Base-by-base conservation (phyloP, 30 jellyfish, hydroid and myxozoan species). In the Turritopsis rubra region DNA sequence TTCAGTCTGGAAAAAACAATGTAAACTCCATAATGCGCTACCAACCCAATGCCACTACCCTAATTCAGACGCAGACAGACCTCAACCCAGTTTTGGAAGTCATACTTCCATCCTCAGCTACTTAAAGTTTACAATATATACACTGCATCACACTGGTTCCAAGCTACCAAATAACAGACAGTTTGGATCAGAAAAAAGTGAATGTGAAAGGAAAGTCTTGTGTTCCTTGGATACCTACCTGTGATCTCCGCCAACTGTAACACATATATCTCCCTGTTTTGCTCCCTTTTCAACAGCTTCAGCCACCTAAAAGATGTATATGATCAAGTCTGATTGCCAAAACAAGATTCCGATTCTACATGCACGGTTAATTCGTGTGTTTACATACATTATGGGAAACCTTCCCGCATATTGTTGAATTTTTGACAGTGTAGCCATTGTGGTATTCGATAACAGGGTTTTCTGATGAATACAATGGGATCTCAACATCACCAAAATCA, bases 231-330 rank as follows among this genome's bases (percentile, higher is more conserved):
- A n/a, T n/a, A 74, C 65, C 71, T 3, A 78, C 85, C 85, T 78
- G 0, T 78, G 85, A 30, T 78, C 85, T 16, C 85, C 85, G 25
- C 85, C 85, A 7, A 78, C 28, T 16, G 85, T 78, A 0, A 78
- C 79, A 17, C 79, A 30, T 21, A 78, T 78, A 22, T 53, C 52
- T 41, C 53, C 85, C 8, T 1, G 26, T 30, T 30, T 1, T 19
- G 31, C 78, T 30, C 79, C 85, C 13, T 78, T 53, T 4, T 78
- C 77, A 29, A 78, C 85, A 21, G 23, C 52, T 19, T 78, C 52
- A 78, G 85, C 85, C 52, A 68, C 77, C 77, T 74, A 16, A 74
- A 74, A 74, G 24, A 26, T 0, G 29, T 18, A 1, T 68, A 8
- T 8, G 30, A 68, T 68, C 77, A 16, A 68, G 77, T 68, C 28